Evolutionary conservation across 1,140 invertebrate species (phyloP).

Genomic region (Frieseomelitta varia): DNA sequence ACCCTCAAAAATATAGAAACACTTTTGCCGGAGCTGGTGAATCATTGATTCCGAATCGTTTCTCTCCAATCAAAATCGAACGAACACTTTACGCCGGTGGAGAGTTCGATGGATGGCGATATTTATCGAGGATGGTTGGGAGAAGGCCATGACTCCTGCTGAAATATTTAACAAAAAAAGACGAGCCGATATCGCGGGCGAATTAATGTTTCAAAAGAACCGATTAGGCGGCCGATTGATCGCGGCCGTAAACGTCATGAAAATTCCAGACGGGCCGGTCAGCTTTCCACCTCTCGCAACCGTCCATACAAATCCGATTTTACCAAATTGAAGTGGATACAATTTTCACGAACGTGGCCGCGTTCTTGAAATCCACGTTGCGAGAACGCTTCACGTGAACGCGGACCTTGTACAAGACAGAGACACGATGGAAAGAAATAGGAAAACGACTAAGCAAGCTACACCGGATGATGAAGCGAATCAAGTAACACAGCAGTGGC

Average conservation of each 20-base stretch:
- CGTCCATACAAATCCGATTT: constrained; percentile 65
- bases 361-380: neutral
- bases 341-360: constrained; percentile 55
- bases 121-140: neutral
- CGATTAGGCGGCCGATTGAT: constrained; percentile 27
- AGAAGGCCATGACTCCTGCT: neutral
- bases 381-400: neutral
- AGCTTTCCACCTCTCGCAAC: constrained; percentile 26
- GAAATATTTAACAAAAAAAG: constrained; percentile 35
- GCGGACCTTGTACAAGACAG: no score
- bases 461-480: constrained; percentile 65
- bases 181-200: neutral
- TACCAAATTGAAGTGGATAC: constrained; percentile 58
- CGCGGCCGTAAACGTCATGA: constrained; percentile 37
- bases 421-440: neutral
- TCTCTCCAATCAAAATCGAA: neutral
- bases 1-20: neutral
- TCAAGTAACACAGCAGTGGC: constrained; percentile 64
- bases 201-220: constrained; percentile 56
- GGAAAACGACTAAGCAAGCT: constrained; percentile 33
- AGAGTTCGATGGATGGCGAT: neutral
- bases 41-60: neutral
- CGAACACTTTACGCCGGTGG: neutral
- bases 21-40: neutral
- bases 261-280: constrained; percentile 41